phyloP scores from a whole-genome alignment of 2,888 invertebrate genomes.

The Mesoligia furuncula region DNA sequence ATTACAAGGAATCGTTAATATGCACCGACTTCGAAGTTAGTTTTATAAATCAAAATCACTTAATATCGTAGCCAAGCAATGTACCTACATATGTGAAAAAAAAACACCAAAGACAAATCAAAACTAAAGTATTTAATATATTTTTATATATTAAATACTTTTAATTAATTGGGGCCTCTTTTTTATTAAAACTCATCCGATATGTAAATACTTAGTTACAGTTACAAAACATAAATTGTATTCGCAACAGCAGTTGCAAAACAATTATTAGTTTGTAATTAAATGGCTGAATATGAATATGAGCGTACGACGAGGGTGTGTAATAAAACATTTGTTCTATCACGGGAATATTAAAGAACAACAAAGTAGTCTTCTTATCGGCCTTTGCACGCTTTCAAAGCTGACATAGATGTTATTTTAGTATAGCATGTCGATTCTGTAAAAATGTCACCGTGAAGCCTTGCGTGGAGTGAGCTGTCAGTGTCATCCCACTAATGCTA shows the following conservation, averaged over 20 bases:
- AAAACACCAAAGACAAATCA: not conserved
- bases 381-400: not conserved
- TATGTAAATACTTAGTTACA: constrained; percentile 17
- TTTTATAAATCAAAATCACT: not conserved
- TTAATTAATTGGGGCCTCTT: constrained; percentile 7
- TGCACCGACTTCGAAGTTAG: no score
- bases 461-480: no score
- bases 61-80: not conserved
- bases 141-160: no score
- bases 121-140: not conserved
- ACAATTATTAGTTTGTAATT: constrained; percentile 59
- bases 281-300: constrained; percentile 39
- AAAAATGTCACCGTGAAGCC: no score
- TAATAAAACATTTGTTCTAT: constrained; percentile 24
- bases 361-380: not conserved
- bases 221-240: constrained; percentile 50
- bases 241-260: constrained; percentile 43
- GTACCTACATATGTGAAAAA: not conserved
- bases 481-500: no score
- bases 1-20: not conserved
- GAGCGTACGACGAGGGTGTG: not conserved
- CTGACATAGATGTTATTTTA: not conserved
- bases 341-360: constrained; percentile 25
- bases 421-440: not conserved
- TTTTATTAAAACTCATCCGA: constrained; percentile 43